These are phyloP conservation scores for Percopsis transmontana DNA, from an alignment of 2,113 vertebrate species.

Conservation along the genomic window DNA sequence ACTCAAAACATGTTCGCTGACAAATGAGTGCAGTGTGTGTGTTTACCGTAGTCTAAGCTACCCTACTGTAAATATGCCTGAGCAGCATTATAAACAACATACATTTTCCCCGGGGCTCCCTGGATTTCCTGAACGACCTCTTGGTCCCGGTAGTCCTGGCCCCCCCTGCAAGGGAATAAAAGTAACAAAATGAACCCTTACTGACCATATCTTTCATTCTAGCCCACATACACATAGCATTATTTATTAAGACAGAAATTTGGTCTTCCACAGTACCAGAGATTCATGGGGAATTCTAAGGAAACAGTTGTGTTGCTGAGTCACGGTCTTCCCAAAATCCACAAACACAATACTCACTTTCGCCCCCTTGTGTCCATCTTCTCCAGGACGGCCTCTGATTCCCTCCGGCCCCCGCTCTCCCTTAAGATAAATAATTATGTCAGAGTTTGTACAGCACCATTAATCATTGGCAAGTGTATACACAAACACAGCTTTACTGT, in stretches of 20 bases:
- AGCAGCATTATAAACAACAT: slow-evolving; percentile 13
- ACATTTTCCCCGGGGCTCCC: slow-evolving; percentile 54
- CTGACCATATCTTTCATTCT: background rate
- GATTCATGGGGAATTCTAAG: background rate
- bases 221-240: slow-evolving; percentile 1
- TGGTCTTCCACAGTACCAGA: background rate
- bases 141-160: slow-evolving; percentile 56
- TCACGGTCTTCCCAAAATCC: slow-evolving; percentile 25
- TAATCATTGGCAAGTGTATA: slow-evolving; percentile 14
- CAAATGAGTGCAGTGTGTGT: background rate
- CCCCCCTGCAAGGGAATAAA: slow-evolving; percentile 49
- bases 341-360: slow-evolving; percentile 58
- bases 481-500: slow-evolving; percentile 12
- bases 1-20: background rate
- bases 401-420: slow-evolving; percentile 61
- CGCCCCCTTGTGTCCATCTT: slow-evolving; percentile 51
- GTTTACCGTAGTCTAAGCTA: background rate
- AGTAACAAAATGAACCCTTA: background rate
- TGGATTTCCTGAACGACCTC: slow-evolving; percentile 53
- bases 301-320: slow-evolving; percentile 17
- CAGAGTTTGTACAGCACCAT: slow-evolving; percentile 16
- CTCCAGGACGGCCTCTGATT: slow-evolving; percentile 52
- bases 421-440: slow-evolving; percentile 48
- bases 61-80: background rate
- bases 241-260: background rate